Evolutionary conservation across 2,113 vertebrate species (phyloP).

Genomic region (Gymnocephalus cernua): DNA sequence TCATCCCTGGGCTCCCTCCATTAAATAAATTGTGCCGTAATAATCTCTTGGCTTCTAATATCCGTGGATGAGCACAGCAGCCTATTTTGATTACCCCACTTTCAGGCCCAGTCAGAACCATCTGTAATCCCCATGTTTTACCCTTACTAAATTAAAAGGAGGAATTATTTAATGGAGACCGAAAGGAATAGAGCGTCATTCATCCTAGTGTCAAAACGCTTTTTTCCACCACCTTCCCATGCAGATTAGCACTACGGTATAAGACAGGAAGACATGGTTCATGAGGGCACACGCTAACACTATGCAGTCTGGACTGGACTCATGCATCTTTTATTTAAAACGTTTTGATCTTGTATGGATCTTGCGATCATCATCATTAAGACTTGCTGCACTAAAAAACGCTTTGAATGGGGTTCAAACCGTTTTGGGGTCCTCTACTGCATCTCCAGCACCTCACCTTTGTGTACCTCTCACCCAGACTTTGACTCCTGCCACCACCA

Average conservation of each 20-base stretch:
- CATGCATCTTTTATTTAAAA: conserved; percentile 10
- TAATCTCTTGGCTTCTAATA: conserved; percentile 86
- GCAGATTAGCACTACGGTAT: conserved; percentile 34
- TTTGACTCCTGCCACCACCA: conserved; percentile 26
- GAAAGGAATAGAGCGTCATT: conserved; percentile 53
- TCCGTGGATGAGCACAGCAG: conserved; percentile 78
- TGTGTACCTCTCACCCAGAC: conserved; percentile 36
- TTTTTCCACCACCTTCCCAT: conserved; percentile 17
- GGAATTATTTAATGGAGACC: conserved; percentile 73
- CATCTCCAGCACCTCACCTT: conserved; percentile 12
- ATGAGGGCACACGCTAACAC: background rate
- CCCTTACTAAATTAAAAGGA: conserved; percentile 79
- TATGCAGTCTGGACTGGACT: background rate
- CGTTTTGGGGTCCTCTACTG: background rate
- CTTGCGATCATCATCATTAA: background rate
- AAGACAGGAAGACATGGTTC: background rate
- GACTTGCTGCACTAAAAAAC: background rate
- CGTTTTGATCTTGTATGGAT: background rate
- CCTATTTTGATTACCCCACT: conserved; percentile 86
- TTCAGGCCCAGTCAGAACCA: conserved; percentile 76
- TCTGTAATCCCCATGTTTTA: conserved; percentile 82
- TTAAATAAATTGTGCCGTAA: conserved; percentile 88
- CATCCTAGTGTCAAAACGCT: conserved; percentile 46
- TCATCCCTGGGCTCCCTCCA: conserved; percentile 81
- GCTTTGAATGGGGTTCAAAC: background rate